Base-by-base conservation (phyloP, 1,140 invertebrate species). In the Aphaenogaster ashmeadi region DNA sequence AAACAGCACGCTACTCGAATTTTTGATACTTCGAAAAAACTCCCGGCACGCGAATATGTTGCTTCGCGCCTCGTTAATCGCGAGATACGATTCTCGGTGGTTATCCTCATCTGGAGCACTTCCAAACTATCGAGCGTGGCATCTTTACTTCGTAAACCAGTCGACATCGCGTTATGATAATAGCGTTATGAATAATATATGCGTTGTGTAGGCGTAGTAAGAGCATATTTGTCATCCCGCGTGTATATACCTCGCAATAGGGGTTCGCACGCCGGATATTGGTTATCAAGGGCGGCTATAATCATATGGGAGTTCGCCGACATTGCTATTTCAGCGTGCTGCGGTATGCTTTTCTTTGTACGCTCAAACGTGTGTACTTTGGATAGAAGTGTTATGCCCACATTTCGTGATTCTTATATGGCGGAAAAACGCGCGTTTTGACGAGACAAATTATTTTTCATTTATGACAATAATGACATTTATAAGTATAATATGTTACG, bases 131-230 rank as follows among this genome's bases (percentile, higher is more conserved):
- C 69, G 69, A 75, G 38, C 7, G n/a, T 54, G 9, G 41, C 69
- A 75, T 74, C 80, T 84, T 75, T 60, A 56, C 54, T 74, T 74
- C 80, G 33, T 84, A 84, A 84, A 84, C 69, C 69, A 84, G 80
- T 84, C 80, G 54, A 84, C 80, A 84, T 84, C 44, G 54, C 80
- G 80, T 84, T 84, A 84, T 60, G 80, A 84, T 84, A 84, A 84
- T 84, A 75, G 80, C 69, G 8, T 56, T 84, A 84, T 84, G 69
- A 84, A 84, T 84, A 84, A 84, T 84, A 84, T 75, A 84, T 60
- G 41, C 69, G 69, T n/a, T 33, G 44, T 33, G 44, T 47, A 50
- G 80, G 80, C 80, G 38, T 75, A 83, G 67, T 83, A 84, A 84
- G 69, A 75, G 80, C 80, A 84, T 84, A 84, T 75, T 84, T 84